Base-by-base conservation (phyloP, 2,797 vertebrate species). In the Natrix natrix region DNA sequence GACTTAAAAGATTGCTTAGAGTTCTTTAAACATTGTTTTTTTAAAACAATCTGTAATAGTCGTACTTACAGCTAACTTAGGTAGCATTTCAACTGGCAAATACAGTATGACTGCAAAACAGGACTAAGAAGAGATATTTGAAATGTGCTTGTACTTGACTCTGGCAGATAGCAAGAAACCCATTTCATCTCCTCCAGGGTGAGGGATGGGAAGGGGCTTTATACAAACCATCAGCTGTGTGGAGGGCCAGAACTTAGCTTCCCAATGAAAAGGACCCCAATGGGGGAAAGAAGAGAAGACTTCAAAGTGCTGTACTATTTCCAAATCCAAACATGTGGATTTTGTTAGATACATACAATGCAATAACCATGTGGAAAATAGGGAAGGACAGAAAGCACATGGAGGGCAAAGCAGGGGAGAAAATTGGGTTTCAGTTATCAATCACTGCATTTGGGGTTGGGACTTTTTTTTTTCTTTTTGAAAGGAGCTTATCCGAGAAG, bases 331-430 rank as follows among this genome's bases (percentile, higher is more conserved):
- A 56, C 86, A 91, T 91, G 86, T 91, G 90, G 63, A 22, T 78
- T 91, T 93, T 7, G 78, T 93, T 93, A 87, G 61, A 52, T 66
- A 22, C 11, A 11, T 43, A 66, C 24, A 24, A 48, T 90, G 54
- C 63, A 87, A 93, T 26, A 92, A 57, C 59, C 78, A 59, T 22
- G 24, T 93, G 89, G 61, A 87, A 69, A 59, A 59, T 63, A 91
- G 32, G 57, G 61, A 87, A 90, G 13, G 61, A 22, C 37, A 74
- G 20, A 56, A 48, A 93, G 57, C 74, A 59, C 4, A 1, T 88
- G 89, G 61, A 74, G n/a, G 48, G 24, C 83, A 90, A 26, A 90
- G 54, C 52, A 69, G 28, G 28, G 37, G 26, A 69, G 26, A 22
- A n/a, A 93, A 69, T 43, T 24, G 37, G 37, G 17, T 11, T 91